Base-by-base conservation (phyloP, 2,797 vertebrate species). In the Pelobates cultripes region DNA sequence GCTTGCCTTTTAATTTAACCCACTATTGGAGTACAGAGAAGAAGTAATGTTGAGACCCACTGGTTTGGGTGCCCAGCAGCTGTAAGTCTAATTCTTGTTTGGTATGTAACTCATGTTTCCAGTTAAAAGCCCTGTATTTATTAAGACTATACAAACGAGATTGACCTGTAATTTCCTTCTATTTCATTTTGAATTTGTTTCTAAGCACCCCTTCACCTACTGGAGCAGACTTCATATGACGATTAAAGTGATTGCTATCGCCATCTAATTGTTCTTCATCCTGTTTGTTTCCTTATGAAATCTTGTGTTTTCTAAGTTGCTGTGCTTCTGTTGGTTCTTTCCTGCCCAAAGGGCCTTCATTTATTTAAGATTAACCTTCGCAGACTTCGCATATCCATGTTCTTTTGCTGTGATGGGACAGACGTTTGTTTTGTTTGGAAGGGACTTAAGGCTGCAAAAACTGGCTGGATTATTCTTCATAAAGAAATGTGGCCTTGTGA, bases 141-240 rank as follows among this genome's bases (percentile, higher is more conserved):
- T 68, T 9, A 9, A 68, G 66, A 68, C 43, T 42, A 13, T 42
- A 68, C 28, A 68, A 43, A 68, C 66, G 13, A 42, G 40, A 68
- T 70, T 44, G 15, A 45, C 43, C 68, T 44, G 66, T 73, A 73
- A 47, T 51, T 74, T 60, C 73, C 41, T 64, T 13, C 66, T 42
- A 5, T 64, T 64, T 64, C 2, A 64, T 57, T 73, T 57, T 73
- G 17, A 13, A 4, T 57, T 57, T 73, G 12, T 41, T 73, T 10
- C 28, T 28, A 5, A 51, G 47, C 47, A 51, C 10, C 47, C 47
- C 43, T 43, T 43, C 42, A 42, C 66, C 28, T 7, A 4, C 42
- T 12, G 41, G 12, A 42, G 40, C n/a, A 17, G n/a, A 64, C 61
- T 64, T 64, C 17, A 7, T 64, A 64, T 64, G 61, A 64, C 6